Evolutionary conservation across 2,888 invertebrate genomes (phyloP).

Genomic region (Gasteruption jaculator): DNA sequence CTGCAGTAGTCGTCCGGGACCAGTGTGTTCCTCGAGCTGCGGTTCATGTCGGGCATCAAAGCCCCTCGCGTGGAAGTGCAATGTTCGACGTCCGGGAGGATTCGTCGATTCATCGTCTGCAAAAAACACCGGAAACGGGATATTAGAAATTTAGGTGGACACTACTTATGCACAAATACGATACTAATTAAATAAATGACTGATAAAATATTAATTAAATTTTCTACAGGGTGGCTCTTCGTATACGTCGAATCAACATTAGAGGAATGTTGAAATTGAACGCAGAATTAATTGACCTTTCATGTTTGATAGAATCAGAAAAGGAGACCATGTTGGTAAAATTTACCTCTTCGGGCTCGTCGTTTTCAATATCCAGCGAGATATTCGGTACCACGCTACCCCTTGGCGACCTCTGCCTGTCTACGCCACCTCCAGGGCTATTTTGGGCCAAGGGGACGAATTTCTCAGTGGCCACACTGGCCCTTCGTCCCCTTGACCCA

Average conservation of each 20-base stretch:
- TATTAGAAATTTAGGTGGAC: no score
- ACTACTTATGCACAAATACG: no score
- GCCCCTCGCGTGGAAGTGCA: slow-evolving; percentile 59
- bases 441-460: slow-evolving; percentile 45
- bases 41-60: slow-evolving; percentile 54
- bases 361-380: slow-evolving; percentile 52
- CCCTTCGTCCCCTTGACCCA: slow-evolving; percentile 41
- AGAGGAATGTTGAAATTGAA: no score
- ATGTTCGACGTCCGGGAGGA: slow-evolving; percentile 59
- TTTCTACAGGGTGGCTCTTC: no score
- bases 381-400: slow-evolving; percentile 62
- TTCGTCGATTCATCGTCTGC: slow-evolving; percentile 50
- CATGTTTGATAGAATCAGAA: no score
- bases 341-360: slow-evolving; percentile 39
- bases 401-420: slow-evolving; percentile 58
- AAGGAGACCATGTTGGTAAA: no score
- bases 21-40: slow-evolving; percentile 62
- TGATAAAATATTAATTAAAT: no score
- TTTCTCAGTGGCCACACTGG: slow-evolving; percentile 45
- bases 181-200: no score
- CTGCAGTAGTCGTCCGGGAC: slow-evolving; percentile 57
- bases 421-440: slow-evolving; percentile 42
- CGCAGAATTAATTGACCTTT: no score
- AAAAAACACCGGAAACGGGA: no score
- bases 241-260: no score